These are phyloP conservation scores for Oncopodura yosiiana DNA, from an alignment of 1,140 invertebrate genomes.

Conservation along the genomic window DNA sequence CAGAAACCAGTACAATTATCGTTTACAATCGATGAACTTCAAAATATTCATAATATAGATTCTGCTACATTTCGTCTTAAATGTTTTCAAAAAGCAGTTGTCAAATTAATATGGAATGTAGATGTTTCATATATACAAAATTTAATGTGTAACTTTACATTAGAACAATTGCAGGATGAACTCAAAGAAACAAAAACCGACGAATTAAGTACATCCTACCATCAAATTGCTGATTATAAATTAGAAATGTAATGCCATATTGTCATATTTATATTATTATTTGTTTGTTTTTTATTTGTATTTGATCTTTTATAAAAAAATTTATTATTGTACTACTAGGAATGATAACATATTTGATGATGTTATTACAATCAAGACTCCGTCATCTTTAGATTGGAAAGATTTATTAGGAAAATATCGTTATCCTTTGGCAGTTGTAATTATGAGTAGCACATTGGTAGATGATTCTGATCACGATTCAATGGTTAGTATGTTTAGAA, in stretches of 20 bases:
- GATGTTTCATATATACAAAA: constrained; percentile 10
- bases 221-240: no score
- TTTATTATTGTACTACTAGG: neutral
- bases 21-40: constrained; percentile 5
- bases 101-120: constrained; percentile 16
- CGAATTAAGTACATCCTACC: no score
- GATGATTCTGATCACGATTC: neutral
- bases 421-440: constrained; percentile 17
- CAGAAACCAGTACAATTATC: constrained; percentile 16
- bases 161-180: neutral
- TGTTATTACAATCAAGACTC: neutral
- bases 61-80: constrained; percentile 8
- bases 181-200: neutral
- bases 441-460: neutral
- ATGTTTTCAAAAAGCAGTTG: neutral
- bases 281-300: no score
- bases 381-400: constrained; percentile 22
- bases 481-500: constrained; percentile 18
- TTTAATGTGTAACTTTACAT: constrained; percentile 7
- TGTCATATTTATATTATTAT: no score
- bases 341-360: constrained; percentile 1
- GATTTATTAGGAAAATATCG: constrained; percentile 20
- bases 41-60: neutral
- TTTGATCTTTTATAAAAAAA: neutral
- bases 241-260: no score